A percentile compares a stretch with the other conserved stretches of the same genome.
These are phyloP conservation scores for Drosophila fulvimacula DNA, from an alignment of 2,888 invertebrate species.

Conservation along the genomic window DNA sequence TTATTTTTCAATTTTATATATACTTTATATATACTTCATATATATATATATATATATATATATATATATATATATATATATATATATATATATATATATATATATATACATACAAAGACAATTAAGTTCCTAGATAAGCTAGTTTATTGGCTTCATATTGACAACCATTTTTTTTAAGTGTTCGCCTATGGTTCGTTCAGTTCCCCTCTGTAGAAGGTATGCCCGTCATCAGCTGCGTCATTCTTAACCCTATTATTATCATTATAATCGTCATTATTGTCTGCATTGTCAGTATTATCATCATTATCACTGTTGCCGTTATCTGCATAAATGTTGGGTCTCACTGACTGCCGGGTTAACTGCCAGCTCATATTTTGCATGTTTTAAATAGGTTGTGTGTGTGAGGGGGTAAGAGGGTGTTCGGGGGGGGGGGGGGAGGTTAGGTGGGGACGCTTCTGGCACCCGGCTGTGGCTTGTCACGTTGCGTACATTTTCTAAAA, in stretches of 20 bases:
- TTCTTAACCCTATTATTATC: slow-evolving; percentile 25
- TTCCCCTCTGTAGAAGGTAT: not conserved
- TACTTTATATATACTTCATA: too few relatives aligned
- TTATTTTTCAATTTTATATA: too few relatives aligned
- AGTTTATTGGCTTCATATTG: not conserved
- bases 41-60: too few relatives aligned
- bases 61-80: too few relatives aligned
- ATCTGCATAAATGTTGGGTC: slow-evolving; percentile 67
- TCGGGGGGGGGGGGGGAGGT: not conserved
- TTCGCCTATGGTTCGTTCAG: not conserved
- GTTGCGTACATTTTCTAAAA: slow-evolving; percentile 71
- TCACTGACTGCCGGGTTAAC: slow-evolving; percentile 51
- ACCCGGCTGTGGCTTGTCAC: slow-evolving; percentile 37
- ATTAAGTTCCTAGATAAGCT: not conserved
- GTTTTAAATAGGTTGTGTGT: slow-evolving; percentile 56
- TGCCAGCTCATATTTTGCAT: slow-evolving; percentile 66
- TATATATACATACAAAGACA: not conserved
- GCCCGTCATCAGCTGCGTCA: slow-evolving; percentile 21
- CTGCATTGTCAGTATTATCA: slow-evolving; percentile 2
- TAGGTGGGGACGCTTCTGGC: not conserved
- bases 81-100: too few relatives aligned
- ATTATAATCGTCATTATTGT: not conserved
- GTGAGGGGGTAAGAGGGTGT: not conserved
- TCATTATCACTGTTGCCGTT: slow-evolving; percentile 43
- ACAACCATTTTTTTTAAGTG: not conserved